Evolutionary conservation across 2,113 vertebrate genomes (phyloP), one percentile per base, ranked within the genome.

Genomic region (Eulemur rufifrons): DNA sequence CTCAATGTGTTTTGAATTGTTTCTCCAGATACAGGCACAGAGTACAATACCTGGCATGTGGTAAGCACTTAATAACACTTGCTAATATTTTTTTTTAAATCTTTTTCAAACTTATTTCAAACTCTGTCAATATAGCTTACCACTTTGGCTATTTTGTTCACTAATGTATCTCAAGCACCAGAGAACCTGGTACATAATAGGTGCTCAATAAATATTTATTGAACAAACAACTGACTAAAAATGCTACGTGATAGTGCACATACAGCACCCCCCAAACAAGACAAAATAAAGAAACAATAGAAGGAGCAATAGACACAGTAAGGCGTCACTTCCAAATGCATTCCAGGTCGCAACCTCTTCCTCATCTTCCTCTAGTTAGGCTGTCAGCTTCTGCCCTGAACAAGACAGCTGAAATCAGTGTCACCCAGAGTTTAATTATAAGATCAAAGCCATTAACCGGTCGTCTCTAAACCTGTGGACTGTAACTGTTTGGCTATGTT

Each of bases 291-390:
- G 0, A 25, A 73, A 20, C 1, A 52, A 92, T 18, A 90, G n/a
- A 91, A 66, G 25, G 4, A 61, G 56, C n/a, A 69, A 13, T 0
- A 91, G 50, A 56, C 32, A 63, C 20, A 27, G 9, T 12, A 13
- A 81, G n/a, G 66, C 5, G 18, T 18, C 80, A 29, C 12, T 59
- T 69, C 76, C 69, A 85, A 68, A 39, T 0, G 5, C 20, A 50
- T 59, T 54, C 68, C 2, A 63, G n/a, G 37, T 9, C 47, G 63
- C 69, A 64, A 25, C 45, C 42, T 66, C 50, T 39, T 9, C 80
- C 93, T 47, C 82, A 77, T 69, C 95, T 89, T 66, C 18, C 47
- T 80, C n/a, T 91, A n/a, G 20, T 68, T 82, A 82, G 74, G 81
- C 54, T 47, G 39, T 86, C 68, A 61, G 42, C 59, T 77, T 83